Conservation (phyloP, 2,797 vertebrate genomes). For the Falco rusticolus region DNA sequence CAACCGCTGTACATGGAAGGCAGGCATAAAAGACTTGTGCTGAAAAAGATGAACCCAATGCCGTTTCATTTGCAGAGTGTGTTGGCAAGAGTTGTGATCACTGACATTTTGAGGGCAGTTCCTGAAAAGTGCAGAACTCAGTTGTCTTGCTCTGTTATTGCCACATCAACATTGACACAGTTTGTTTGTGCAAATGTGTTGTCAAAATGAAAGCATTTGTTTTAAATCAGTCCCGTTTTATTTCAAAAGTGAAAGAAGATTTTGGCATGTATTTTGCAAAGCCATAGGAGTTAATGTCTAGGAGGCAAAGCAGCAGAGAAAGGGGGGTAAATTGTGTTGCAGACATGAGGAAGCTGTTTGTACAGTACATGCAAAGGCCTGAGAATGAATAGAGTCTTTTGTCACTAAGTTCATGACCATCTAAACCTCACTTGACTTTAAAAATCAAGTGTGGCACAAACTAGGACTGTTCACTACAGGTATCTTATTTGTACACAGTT, state of each 20-base stretch:
- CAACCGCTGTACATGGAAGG: background rate
- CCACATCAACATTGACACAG: conserved; percentile 62
- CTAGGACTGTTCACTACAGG: background rate
- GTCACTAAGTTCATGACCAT: background rate
- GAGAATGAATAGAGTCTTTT: background rate
- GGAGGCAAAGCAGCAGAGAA: background rate
- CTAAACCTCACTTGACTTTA: background rate
- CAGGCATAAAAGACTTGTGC: background rate
- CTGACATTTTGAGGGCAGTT: conserved; percentile 53
- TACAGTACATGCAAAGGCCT: background rate
- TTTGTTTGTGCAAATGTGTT: conserved; percentile 72
- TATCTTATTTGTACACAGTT: background rate
- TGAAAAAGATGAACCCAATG: background rate
- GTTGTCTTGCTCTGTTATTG: conserved; percentile 54
- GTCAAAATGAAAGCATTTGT: conserved; percentile 73
- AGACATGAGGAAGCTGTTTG: conserved; percentile 6
- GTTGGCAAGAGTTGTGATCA: conserved; percentile 21
- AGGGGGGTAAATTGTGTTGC: background rate
- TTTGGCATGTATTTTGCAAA: conserved; percentile 43
- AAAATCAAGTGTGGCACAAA: background rate
- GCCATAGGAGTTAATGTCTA: conserved; percentile 13
- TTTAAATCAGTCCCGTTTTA: conserved; percentile 61
- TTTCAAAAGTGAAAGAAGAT: conserved; percentile 58
- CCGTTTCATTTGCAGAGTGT: background rate
- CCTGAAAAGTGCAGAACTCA: background rate